Percentiles rank a stretch among this genome's conserved stretches.
Conservation (phyloP, 2,113 vertebrate species). For the Hydrolagus affinis region DNA sequence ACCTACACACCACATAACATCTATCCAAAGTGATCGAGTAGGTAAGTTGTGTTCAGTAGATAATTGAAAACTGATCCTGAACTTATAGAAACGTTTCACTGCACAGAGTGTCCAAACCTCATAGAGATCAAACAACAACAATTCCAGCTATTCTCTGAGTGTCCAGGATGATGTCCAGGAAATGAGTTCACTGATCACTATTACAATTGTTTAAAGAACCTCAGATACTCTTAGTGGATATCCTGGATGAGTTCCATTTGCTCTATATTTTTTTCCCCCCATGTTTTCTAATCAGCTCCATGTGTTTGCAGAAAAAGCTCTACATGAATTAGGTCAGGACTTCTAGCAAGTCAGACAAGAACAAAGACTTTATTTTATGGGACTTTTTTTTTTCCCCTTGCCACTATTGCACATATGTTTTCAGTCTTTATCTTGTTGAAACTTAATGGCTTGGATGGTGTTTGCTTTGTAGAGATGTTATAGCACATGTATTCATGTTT, state of each 20-base stretch:
- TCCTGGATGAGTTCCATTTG: neutral
- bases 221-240: too few species aligned
- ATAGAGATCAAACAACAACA: too few species aligned
- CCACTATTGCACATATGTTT: slow-evolving; percentile 28
- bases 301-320: slow-evolving; percentile 8
- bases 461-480: neutral
- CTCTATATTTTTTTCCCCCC: neutral
- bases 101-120: too few species aligned
- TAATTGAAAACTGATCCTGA: too few species aligned
- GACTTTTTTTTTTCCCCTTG: neutral
- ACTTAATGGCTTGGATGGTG: neutral
- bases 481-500: neutral
- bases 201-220: too few species aligned
- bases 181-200: too few species aligned
- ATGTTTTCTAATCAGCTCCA: slow-evolving; percentile 23
- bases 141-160: too few species aligned
- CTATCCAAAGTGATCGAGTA: too few species aligned
- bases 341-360: slow-evolving; percentile 22
- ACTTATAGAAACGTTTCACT: too few species aligned
- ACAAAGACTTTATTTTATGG: slow-evolving; percentile 17
- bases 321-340: slow-evolving; percentile 6
- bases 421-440: neutral
- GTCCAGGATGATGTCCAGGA: too few species aligned
- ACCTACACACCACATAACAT: too few species aligned
- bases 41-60: too few species aligned